Evolutionary conservation across 2,888 invertebrate genomes (phyloP).

Genomic region (Diarsia brunnea): DNA sequence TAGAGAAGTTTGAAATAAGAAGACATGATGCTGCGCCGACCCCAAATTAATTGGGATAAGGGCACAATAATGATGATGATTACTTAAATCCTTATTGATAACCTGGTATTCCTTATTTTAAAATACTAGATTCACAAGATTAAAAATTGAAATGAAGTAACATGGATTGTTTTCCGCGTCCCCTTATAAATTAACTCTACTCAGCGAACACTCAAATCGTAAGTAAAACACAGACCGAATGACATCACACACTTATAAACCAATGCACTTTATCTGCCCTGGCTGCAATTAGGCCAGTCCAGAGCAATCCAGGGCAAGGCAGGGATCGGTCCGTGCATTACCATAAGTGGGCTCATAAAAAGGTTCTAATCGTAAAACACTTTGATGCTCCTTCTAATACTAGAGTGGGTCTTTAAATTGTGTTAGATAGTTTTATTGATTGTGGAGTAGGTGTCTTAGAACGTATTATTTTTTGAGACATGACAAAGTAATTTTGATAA

Average conservation of each 20-base stretch:
- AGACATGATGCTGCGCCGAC: no score
- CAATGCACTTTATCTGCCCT: conserved; percentile 74
- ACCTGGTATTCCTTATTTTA: not conserved
- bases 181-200: conserved; percentile 37
- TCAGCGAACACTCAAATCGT: conserved; percentile 44
- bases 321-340: conserved; percentile 68
- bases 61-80: not conserved
- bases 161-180: conserved; percentile 3
- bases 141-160: no score
- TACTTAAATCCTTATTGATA: not conserved
- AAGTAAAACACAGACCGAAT: conserved; percentile 60
- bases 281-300: conserved; percentile 70
- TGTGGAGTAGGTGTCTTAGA: conserved; percentile 27
- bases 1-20: no score
- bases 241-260: conserved; percentile 74
- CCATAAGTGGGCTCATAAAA: conserved; percentile 82
- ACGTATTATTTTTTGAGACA: not conserved
- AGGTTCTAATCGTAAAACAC: conserved; percentile 72
- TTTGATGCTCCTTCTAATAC: conserved; percentile 56
- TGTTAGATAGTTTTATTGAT: conserved; percentile 51
- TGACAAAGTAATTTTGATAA: not conserved
- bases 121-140: not conserved
- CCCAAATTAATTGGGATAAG: no score
- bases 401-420: conserved; percentile 52
- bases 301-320: conserved; percentile 41